Evolutionary conservation across 2,888 invertebrate species (phyloP), one percentile per base, ranked within the genome.

Genomic region (Leucophenga montana): DNA sequence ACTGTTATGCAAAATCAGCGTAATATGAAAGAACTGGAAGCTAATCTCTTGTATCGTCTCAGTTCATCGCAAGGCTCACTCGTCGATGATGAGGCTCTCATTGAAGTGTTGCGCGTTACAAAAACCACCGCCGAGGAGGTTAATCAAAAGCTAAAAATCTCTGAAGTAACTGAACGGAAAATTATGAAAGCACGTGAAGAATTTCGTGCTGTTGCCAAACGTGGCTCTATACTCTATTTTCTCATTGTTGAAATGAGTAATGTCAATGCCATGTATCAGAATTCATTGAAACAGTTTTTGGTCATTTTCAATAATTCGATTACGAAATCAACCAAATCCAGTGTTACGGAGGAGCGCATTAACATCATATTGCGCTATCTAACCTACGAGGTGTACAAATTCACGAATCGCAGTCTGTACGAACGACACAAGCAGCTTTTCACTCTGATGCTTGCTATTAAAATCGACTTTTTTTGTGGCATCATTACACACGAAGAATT

Each of bases 181-280:
- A 98, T 98, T 74, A 95, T 95, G 85, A 91, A 95, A 69, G 98
- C 98, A 0, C 91, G 98, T 69, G 98, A 98, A 89, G 98, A 98
- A 87, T 98, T 97, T 87, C 91, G 98, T 77, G 96, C 97, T 0
- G 98, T 98, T 0, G 98, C 98, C 2, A 95, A 95, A 0, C 91
- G 98, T 77, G 98, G 98, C 16, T 97, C 97, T 0, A 97, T 98
- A 69, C 90, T 98, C 1, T 98, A 98, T 86, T 98, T 98, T 87
- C 90, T 98, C 53, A 97, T 98, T 73, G 97, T 98, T 0, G 98
- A 98, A 90, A 97, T 98, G 97, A 96, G 96, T 83, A 94, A 96
- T 85, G 97, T 98, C 0, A 98, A 97, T 85, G 92, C 94, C 9
- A 98, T 98, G 98, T 98, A 98, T 86, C 98, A 98, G 88, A 98